phyloP scores from a whole-genome alignment of 1,140 invertebrate species.

The Zaprionus capensis region DNA sequence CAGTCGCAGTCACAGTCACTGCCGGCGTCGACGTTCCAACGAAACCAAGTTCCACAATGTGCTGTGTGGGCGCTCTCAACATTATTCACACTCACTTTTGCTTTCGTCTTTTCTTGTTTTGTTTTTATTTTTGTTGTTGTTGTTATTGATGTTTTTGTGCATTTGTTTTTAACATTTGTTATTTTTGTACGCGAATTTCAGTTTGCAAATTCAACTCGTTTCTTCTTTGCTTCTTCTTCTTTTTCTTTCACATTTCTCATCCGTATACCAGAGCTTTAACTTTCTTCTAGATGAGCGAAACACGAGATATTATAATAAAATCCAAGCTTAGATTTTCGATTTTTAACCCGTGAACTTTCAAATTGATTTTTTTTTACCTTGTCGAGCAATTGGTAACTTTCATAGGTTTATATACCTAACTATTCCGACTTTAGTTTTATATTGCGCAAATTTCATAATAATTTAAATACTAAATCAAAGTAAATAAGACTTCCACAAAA shows the following conservation, averaged over 20 bases:
- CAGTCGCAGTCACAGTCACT: constrained; percentile 38
- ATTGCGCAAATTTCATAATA: too few species aligned
- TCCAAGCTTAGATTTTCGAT: constrained; percentile 34
- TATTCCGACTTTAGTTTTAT: too few species aligned
- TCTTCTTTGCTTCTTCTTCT: constrained; percentile 24
- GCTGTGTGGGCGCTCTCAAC: constrained; percentile 80
- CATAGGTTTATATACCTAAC: too few species aligned
- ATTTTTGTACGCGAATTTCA: constrained; percentile 28
- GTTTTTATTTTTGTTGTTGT: constrained; percentile 25
- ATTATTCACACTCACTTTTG: constrained; percentile 81
- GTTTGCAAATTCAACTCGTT: constrained; percentile 23
- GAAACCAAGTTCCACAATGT: constrained; percentile 78
- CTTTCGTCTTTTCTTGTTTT: constrained; percentile 41
- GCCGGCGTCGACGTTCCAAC: constrained; percentile 51
- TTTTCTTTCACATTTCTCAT: constrained; percentile 30
- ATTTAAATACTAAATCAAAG: too few species aligned
- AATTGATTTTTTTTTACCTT: neutral
- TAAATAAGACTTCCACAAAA: too few species aligned
- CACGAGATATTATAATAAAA: constrained; percentile 31
- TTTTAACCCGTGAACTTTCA: neutral
- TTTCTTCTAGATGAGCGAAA: constrained; percentile 51
- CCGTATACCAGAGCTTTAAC: constrained; percentile 23
- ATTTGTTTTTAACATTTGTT: constrained; percentile 32
- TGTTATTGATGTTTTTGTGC: constrained; percentile 38
- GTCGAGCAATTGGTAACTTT: too few species aligned